Evolutionary conservation across 2,888 invertebrate genomes (phyloP), one percentile per base, ranked within the genome.

Genomic region (Cheilosia pagana): DNA sequence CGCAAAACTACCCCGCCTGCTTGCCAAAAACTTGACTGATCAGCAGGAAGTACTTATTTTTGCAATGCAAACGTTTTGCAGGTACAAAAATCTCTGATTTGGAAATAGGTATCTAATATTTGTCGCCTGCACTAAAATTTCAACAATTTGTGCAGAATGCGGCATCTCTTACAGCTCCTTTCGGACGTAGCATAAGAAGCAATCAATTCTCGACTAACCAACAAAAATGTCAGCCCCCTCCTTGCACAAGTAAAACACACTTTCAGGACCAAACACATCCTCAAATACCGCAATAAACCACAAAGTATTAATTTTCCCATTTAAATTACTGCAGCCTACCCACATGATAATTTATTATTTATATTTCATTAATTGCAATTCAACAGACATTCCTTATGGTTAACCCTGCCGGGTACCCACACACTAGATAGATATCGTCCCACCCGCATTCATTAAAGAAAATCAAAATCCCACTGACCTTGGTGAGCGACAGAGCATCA

Each of bases 291-390:
- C 43, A 55, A 57, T 60, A 68, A 60, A 45, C 59, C 68, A 70
- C 65, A 52, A 50, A 55, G 57, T 52, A 75, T 70, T 63, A 48
- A 74, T 39, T 70, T 59, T 35, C 48, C 23, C 62, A 72, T 67
- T 57, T 45, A 59, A 72, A 48, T 25, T 57, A 45, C 70, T 35
- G 28, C 28, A 62, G 50, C 63, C 67, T 63, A 72, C 70, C 78
- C 83, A 74, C 74, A 59, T 59, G 83, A 75, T 79, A 83, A 83
- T 83, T 83, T 83, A 83, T 83, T 78, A 83, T 83, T 83, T 83
- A 78, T 74, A 60, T 83, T 70, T 83, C 74, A 78, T 78, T 83
- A 79, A 78, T 79, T 83, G 74, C 78, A 74, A 70, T 83, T 78
- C 83, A 83, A 75, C 83, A 75, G 78, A 83, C 83, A 83, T 78